Percentiles rank a stretch among this genome's conserved stretches.
These are phyloP conservation scores for Oreochromis niloticus DNA, from an alignment of 2,113 vertebrate species.

Conservation along the genomic window DNA sequence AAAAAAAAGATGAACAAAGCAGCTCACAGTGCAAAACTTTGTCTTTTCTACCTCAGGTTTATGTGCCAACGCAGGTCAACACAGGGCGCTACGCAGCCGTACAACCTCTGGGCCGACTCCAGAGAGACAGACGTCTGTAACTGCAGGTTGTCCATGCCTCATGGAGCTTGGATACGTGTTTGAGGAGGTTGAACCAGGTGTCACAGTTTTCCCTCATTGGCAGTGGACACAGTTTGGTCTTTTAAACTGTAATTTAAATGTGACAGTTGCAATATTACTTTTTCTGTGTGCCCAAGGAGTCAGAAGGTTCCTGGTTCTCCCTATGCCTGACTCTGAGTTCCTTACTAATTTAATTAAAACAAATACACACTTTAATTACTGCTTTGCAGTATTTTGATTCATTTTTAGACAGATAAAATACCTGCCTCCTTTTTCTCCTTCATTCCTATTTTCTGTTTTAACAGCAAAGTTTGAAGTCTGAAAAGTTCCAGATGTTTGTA, in stretches of 20 bases:
- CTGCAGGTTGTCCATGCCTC: background rate
- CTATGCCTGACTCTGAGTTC: background rate
- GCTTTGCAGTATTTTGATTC: background rate
- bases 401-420: background rate
- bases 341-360: background rate
- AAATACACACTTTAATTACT: background rate
- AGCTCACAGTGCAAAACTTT: background rate
- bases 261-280: background rate
- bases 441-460: background rate
- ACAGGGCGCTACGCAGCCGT: accelerated
- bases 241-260: background rate
- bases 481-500: background rate
- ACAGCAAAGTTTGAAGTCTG: background rate
- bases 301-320: background rate
- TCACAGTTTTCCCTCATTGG: background rate
- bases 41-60: background rate
- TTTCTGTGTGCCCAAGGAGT: background rate
- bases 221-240: background rate
- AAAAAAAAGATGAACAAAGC: background rate
- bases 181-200: background rate
- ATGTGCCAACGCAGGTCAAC: background rate
- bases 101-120: background rate
- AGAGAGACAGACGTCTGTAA: background rate
- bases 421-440: background rate
- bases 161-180: background rate